These are phyloP conservation scores for Griposia aprilina DNA, from an alignment of 2,888 invertebrate genomes.

Conservation along the genomic window DNA sequence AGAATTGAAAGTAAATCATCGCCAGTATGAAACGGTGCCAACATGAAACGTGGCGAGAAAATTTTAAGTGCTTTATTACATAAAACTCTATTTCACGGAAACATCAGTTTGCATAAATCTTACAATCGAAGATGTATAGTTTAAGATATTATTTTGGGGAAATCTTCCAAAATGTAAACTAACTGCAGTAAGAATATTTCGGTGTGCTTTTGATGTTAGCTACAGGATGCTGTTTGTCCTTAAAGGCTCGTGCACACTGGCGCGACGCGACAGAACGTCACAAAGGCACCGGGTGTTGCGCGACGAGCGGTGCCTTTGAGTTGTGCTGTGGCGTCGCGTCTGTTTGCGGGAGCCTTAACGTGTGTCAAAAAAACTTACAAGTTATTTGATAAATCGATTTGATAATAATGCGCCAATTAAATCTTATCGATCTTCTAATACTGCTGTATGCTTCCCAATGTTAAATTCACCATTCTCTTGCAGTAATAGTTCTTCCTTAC, in stretches of 20 bases:
- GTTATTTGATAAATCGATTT: not conserved
- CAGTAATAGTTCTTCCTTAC: not conserved
- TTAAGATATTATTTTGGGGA: constrained; percentile 14
- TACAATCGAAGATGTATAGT: constrained; percentile 24
- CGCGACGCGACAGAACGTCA: no score
- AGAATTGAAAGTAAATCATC: constrained; percentile 54
- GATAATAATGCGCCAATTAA: not conserved
- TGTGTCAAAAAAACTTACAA: not conserved
- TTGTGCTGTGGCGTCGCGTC: no score
- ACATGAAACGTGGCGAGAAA: constrained; percentile 41
- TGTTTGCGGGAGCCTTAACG: no score
- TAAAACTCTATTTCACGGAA: constrained; percentile 50
- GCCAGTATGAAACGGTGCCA: constrained; percentile 54
- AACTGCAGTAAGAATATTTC: not conserved
- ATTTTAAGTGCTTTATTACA: constrained; percentile 54
- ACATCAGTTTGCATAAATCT: constrained; percentile 44
- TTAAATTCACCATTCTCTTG: not conserved
- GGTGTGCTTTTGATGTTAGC: not conserved
- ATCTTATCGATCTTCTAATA: not conserved
- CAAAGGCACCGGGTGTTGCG: no score
- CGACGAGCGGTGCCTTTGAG: no score
- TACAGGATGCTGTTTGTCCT: not conserved
- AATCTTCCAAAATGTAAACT: not conserved
- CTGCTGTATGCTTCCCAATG: not conserved
- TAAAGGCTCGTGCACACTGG: no score